These are phyloP conservation scores for Shargacucullia verbasci DNA, from an alignment of 2,888 invertebrate genomes.

Conservation along the genomic window DNA sequence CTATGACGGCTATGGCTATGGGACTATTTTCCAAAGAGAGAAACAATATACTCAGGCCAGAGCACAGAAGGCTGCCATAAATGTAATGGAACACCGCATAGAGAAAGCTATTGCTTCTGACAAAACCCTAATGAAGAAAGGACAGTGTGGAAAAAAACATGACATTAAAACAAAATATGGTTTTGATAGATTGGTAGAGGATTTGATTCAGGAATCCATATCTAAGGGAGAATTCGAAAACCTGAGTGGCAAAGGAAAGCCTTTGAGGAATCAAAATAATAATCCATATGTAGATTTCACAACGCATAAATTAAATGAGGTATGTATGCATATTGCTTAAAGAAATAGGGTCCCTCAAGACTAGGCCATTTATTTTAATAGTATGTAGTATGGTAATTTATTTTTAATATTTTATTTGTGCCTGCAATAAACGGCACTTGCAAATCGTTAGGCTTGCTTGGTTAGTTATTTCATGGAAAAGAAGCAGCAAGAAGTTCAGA, in stretches of 20 bases:
- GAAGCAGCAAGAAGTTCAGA: too few relatives aligned
- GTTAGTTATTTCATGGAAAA: too few relatives aligned
- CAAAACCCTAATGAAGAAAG: constrained; percentile 91
- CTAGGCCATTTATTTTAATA: too few relatives aligned
- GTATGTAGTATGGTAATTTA: too few relatives aligned
- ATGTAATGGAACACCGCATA: constrained; percentile 90
- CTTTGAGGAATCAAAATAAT: constrained; percentile 90
- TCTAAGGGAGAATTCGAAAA: constrained; percentile 96
- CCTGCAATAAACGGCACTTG: too few relatives aligned
- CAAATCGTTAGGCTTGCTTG: too few relatives aligned
- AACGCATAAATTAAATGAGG: constrained; percentile 95
- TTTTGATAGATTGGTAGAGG: constrained; percentile 96
- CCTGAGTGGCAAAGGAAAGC: constrained; percentile 94
- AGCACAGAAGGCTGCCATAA: constrained; percentile 91
- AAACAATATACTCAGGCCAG: constrained; percentile 92
- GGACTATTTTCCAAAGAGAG: constrained; percentile 93
- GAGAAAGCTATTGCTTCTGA: constrained; percentile 90
- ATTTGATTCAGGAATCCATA: constrained; percentile 97
- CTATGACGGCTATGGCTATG: constrained; percentile 93
- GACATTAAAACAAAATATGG: constrained; percentile 95
- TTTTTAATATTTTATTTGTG: too few relatives aligned
- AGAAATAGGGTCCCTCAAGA: too few relatives aligned
- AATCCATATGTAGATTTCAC: constrained; percentile 97
- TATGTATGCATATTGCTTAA: constrained; percentile 68
- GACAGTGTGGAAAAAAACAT: constrained; percentile 89